Evolutionary conservation across 2,797 vertebrate species (phyloP).

Genomic region (Ceyx erithaca): DNA sequence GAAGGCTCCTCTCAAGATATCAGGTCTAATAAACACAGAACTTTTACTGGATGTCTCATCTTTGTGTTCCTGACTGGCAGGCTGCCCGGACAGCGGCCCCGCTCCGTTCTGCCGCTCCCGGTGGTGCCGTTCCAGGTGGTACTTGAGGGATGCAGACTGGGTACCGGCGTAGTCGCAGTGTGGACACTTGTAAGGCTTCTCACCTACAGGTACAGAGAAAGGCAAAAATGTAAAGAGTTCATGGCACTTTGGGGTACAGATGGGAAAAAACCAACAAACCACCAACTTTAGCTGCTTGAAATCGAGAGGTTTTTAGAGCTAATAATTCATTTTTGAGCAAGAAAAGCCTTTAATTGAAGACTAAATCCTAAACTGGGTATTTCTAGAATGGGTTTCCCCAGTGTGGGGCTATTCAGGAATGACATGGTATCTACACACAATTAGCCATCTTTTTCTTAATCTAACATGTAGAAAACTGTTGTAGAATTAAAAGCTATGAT

Average conservation of each 20-base stretch:
- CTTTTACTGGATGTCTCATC: slow-evolving; percentile 86
- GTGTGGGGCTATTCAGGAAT: slow-evolving; percentile 74
- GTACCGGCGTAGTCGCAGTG: slow-evolving; percentile 99
- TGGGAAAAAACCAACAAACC: neutral
- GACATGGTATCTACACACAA: slow-evolving; percentile 80
- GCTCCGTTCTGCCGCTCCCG: slow-evolving; percentile 93
- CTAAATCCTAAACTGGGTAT: slow-evolving; percentile 70
- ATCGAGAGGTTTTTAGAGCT: slow-evolving; percentile 47
- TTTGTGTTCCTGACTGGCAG: slow-evolving; percentile 85
- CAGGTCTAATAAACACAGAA: slow-evolving; percentile 92
- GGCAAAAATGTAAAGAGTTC: slow-evolving; percentile 63
- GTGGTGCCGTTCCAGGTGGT: slow-evolving; percentile 97
- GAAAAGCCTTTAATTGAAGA: slow-evolving; percentile 65
- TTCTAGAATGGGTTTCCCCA: slow-evolving; percentile 71
- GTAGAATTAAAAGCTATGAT: slow-evolving; percentile 84
- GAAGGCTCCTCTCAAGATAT: slow-evolving; percentile 93
- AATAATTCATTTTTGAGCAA: slow-evolving; percentile 62
- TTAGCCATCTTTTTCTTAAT: slow-evolving; percentile 82
- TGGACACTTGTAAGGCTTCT: slow-evolving; percentile 98
- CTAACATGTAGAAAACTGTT: slow-evolving; percentile 80
- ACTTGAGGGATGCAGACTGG: slow-evolving; percentile 97
- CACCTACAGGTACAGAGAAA: slow-evolving; percentile 82
- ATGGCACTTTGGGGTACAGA: slow-evolving; percentile 31
- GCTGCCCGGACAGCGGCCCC: slow-evolving; percentile 85
- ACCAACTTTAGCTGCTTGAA: slow-evolving; percentile 50